phyloP scores from a whole-genome alignment of 2,113 vertebrate species.

The Hemibagrus wyckioides region DNA sequence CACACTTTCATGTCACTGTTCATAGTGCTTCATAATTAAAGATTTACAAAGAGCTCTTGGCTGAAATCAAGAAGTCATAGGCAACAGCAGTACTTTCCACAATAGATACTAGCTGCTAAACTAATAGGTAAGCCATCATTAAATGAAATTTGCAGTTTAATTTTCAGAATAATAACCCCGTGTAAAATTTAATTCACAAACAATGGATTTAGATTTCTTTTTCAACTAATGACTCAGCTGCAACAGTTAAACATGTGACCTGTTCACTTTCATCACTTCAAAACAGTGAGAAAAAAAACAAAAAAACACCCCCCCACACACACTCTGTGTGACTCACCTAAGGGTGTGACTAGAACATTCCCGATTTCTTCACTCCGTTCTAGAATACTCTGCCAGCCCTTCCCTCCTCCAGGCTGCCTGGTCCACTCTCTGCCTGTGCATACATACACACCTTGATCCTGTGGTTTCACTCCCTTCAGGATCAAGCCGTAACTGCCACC shows the following conservation, averaged over 20 bases:
- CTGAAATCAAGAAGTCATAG: background rate
- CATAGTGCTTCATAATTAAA: constrained; percentile 12
- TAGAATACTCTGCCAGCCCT: constrained; percentile 78
- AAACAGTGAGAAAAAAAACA: background rate
- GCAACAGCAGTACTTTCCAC: background rate
- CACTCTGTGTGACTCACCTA: constrained; percentile 72
- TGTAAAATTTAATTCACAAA: background rate
- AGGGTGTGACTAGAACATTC: constrained; percentile 67
- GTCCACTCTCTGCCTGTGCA: constrained; percentile 83
- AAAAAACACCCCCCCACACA: background rate
- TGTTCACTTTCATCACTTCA: background rate
- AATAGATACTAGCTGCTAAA: background rate
- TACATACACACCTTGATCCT: constrained; percentile 74
- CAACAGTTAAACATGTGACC: background rate
- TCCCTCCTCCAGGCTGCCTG: constrained; percentile 65
- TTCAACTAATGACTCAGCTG: background rate
- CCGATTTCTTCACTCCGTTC: constrained; percentile 77
- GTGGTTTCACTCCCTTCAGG: constrained; percentile 61
- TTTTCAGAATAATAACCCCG: background rate
- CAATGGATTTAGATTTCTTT: background rate
- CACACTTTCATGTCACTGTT: background rate
- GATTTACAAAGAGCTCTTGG: background rate
- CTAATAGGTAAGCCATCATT: background rate
- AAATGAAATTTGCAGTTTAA: background rate
- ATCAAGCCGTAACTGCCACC: constrained; percentile 70